A percentile compares a stretch with the other conserved stretches of the same genome.
phyloP scores from a whole-genome alignment of 2,113 vertebrate genomes.

The Scatophagus argus region DNA sequence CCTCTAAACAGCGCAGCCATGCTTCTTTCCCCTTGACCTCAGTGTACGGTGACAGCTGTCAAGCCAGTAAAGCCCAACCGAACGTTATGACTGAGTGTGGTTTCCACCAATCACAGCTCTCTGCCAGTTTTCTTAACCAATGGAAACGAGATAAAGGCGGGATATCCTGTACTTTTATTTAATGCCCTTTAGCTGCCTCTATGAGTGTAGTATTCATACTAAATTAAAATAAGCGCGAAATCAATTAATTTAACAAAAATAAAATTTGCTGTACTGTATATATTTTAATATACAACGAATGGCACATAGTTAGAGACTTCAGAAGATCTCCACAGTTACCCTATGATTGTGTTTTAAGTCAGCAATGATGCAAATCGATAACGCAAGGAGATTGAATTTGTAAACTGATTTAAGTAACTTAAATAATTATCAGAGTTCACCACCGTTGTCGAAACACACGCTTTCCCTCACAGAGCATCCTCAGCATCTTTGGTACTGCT shows the following conservation, averaged over 20 bases:
- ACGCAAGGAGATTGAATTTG: background rate
- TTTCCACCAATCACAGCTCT: constrained; percentile 60
- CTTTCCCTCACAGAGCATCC: background rate
- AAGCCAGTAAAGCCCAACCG: constrained; percentile 55
- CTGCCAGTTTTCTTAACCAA: constrained; percentile 44
- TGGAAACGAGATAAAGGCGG: constrained; percentile 59
- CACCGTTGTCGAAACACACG: background rate
- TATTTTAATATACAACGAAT: background rate
- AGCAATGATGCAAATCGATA: background rate
- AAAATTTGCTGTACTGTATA: background rate
- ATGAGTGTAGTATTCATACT: background rate
- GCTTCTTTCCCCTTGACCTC: constrained; percentile 77
- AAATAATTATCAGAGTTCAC: background rate
- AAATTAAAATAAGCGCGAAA: background rate
- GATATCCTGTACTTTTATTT: constrained; percentile 56
- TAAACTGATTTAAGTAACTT: background rate
- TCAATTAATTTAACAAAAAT: background rate
- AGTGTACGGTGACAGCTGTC: constrained; percentile 69
- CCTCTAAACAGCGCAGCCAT: constrained; percentile 85
- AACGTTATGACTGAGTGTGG: constrained; percentile 36
- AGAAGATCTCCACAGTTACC: background rate
- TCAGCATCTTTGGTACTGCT: constrained; percentile 54
- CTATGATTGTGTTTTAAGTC: background rate
- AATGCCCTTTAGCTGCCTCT: constrained; percentile 8
- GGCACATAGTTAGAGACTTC: background rate